phyloP scores from a whole-genome alignment of 2,888 invertebrate species.

The Harpalus rubripes region DNA sequence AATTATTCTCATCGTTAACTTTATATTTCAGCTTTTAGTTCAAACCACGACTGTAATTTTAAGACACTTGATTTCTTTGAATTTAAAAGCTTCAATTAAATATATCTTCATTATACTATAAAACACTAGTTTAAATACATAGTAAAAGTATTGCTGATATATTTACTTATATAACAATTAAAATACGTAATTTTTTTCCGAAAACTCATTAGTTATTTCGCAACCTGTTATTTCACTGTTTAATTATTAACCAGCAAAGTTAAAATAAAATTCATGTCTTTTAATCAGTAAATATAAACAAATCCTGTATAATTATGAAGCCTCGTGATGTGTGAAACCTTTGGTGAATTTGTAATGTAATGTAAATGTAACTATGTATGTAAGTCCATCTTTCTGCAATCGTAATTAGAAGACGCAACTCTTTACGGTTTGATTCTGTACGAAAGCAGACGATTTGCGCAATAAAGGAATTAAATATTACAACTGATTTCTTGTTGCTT shows the following conservation, averaged over 20 bases:
- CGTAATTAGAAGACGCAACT: not conserved
- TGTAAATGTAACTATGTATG: not conserved
- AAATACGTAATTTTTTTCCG: not conserved
- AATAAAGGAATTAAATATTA: conserved; percentile 20
- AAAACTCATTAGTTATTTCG: not conserved
- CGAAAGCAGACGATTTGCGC: not conserved
- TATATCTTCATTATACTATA: too few species aligned
- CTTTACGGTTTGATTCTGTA: conserved; percentile 2
- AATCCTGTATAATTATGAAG: not conserved
- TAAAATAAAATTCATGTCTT: not conserved
- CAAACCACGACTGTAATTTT: too few species aligned
- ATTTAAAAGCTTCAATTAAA: too few species aligned
- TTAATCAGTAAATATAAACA: not conserved
- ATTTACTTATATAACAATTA: not conserved
- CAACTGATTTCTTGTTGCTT: conserved; percentile 1
- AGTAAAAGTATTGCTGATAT: too few species aligned
- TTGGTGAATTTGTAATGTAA: not conserved
- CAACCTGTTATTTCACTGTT: not conserved
- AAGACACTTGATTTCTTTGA: too few species aligned
- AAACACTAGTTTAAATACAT: too few species aligned
- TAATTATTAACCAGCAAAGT: not conserved
- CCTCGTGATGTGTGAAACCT: not conserved
- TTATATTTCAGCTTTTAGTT: too few species aligned
- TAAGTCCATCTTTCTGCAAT: not conserved
- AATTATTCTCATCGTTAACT: too few species aligned